Percentiles rank a stretch among this genome's conserved stretches.
Evolutionary conservation across 2,888 invertebrate species (phyloP).

Genomic region (Andrena bicolor): DNA sequence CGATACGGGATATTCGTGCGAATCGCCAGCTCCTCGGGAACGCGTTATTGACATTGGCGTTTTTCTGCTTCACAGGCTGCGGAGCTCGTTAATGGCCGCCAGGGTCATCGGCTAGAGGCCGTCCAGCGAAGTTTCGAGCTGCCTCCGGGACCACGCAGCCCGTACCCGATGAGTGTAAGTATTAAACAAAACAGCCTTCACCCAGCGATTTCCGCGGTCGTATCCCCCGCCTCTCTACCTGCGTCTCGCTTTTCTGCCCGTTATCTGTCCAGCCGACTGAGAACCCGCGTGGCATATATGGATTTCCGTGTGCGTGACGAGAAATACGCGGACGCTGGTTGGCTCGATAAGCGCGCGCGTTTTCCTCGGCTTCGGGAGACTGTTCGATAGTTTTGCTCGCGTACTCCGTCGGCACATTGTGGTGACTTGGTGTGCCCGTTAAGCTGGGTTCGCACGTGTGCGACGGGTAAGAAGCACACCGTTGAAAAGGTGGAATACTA

Average conservation of each 20-base stretch:
- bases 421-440: not conserved
- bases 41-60: conserved; percentile 52
- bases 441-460: no score
- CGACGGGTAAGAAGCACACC: no score
- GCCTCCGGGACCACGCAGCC: conserved; percentile 70
- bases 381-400: not conserved
- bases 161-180: conserved; percentile 82
- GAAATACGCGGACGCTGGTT: not conserved
- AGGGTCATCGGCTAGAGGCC: conserved; percentile 58
- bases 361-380: not conserved
- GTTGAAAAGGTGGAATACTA: no score
- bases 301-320: not conserved
- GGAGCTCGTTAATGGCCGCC: conserved; percentile 55
- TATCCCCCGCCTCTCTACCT: not conserved
- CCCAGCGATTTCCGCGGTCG: not conserved
- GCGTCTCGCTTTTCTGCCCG: no score
- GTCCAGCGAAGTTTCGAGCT: conserved; percentile 60
- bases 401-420: not conserved
- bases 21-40: conserved; percentile 12
- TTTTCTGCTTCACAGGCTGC: conserved; percentile 51
- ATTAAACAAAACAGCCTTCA: conserved; percentile 32
- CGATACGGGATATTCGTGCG: not conserved
- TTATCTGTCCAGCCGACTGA: not conserved
- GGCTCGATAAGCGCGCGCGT: conserved; percentile 3
- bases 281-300: not conserved